Evolutionary conservation across 2,113 vertebrate species (phyloP).

Genomic region (Periophthalmus modestus): DNA sequence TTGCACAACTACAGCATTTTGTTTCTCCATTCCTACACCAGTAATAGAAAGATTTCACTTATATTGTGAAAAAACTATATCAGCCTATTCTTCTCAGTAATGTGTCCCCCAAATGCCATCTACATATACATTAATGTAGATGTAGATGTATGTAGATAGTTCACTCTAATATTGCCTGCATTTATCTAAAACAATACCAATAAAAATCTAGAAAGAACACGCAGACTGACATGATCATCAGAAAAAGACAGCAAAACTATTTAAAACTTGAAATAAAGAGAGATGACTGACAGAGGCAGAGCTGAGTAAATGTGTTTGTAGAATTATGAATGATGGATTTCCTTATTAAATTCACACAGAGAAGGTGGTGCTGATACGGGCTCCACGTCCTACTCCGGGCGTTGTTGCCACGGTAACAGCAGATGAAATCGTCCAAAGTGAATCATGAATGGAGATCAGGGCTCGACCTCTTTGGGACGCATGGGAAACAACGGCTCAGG

Average conservation of each 20-base stretch:
- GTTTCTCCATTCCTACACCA: no score
- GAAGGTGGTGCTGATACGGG: conserved; percentile 16
- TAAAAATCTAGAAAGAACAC: not conserved
- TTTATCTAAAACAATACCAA: not conserved
- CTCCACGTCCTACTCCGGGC: conserved; percentile 40
- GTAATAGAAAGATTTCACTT: no score
- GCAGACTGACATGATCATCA: not conserved
- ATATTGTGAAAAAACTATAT: no score
- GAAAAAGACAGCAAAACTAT: not conserved
- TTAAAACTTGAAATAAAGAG: not conserved
- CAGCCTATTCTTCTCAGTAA: no score
- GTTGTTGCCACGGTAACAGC: conserved; percentile 50
- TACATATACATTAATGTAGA: no score
- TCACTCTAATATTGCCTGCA: no score
- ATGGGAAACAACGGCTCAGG: conserved; percentile 17
- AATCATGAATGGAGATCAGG: conserved; percentile 39
- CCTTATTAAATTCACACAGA: conserved; percentile 14
- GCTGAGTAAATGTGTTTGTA: not conserved
- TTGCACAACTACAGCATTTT: no score
- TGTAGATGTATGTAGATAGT: no score
- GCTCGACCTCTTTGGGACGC: conserved; percentile 35
- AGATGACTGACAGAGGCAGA: not conserved
- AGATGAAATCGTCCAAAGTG: conserved; percentile 28
- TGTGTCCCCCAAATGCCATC: no score
- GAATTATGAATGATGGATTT: conserved; percentile 7